Evolutionary conservation across 2,113 vertebrate species (phyloP).

Genomic region (human): DNA sequence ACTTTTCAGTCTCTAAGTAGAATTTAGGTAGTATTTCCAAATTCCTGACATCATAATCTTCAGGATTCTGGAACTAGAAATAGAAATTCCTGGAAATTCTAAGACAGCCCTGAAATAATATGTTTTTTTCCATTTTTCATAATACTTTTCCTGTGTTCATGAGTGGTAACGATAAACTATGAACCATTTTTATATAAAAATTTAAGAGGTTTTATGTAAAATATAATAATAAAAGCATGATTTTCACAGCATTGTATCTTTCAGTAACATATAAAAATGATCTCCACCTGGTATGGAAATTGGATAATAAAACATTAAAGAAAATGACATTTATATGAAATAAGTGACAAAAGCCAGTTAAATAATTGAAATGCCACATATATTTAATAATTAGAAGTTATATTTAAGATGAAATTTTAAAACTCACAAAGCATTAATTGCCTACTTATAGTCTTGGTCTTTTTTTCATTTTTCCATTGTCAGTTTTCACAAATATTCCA

Average conservation of each 20-base stretch:
- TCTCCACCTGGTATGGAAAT: background rate
- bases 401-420: background rate
- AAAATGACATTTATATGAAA: background rate
- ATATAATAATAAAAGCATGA: background rate
- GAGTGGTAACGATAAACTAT: background rate
- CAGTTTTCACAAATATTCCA: background rate
- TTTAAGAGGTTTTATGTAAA: background rate
- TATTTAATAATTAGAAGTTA: conserved; percentile 4
- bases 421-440: background rate
- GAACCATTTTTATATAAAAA: background rate
- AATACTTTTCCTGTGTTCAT: background rate
- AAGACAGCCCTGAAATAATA: background rate
- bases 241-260: background rate
- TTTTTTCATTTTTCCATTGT: background rate
- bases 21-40: background rate
- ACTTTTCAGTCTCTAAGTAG: background rate
- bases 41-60: background rate
- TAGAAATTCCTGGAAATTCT: background rate
- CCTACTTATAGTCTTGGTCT: background rate
- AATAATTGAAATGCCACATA: background rate
- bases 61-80: background rate
- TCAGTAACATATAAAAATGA: background rate
- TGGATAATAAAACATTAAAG: background rate
- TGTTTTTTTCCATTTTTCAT: background rate
- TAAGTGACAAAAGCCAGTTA: background rate